Conservation (phyloP, 2,797 vertebrate species). For the Hippocampus kuda region DNA sequence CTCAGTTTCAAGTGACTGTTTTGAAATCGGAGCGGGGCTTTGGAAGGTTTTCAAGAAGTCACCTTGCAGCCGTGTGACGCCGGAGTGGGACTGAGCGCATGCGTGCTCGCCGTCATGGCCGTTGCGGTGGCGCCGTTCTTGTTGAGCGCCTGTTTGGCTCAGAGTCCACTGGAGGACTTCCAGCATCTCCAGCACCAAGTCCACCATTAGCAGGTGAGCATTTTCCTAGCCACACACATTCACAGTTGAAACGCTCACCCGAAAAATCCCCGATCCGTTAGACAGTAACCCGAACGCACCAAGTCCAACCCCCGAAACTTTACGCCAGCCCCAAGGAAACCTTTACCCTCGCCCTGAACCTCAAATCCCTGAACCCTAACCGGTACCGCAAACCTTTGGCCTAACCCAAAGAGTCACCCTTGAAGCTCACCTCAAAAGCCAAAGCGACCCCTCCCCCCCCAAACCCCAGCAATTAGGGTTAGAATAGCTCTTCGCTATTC, state of each 20-base stretch:
- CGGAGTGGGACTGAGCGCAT: too few species aligned
- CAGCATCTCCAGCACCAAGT: conserved; percentile 4
- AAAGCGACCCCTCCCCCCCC: too few species aligned
- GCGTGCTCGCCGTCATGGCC: too few species aligned
- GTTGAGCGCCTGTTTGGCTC: neutral
- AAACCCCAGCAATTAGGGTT: neutral
- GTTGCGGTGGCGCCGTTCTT: too few species aligned
- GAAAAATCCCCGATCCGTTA: neutral
- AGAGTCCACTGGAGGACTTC: neutral
- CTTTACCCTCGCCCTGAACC: neutral
- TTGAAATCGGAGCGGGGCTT: neutral
- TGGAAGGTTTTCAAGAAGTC: neutral
- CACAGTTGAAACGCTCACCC: neutral
- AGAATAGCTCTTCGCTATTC: neutral
- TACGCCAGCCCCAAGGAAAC: neutral
- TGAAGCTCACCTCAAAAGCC: too few species aligned
- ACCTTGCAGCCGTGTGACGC: neutral
- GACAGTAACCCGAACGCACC: too few species aligned
- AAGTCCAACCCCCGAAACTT: neutral
- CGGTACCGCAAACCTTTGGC: too few species aligned
- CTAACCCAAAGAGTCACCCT: too few species aligned
- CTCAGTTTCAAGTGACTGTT: neutral
- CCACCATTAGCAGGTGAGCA: conserved; percentile 2
- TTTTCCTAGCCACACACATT: neutral
- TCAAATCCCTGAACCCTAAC: neutral